Base-by-base conservation (phyloP, 2,888 invertebrate genomes). In the Nomada fabriciana region DNA sequence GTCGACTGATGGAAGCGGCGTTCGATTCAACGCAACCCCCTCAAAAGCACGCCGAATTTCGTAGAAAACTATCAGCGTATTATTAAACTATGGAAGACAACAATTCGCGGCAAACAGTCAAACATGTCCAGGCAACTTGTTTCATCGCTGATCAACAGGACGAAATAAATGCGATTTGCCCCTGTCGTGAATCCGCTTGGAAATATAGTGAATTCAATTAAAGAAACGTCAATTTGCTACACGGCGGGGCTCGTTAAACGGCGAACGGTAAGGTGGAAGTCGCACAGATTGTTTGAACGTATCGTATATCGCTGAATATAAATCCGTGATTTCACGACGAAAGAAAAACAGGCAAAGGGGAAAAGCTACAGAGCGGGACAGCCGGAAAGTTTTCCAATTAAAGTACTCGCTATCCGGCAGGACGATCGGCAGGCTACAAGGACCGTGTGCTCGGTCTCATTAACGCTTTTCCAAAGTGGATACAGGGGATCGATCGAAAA, bases 371-470 rank as follows among this genome's bases (percentile, higher is more conserved):
- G 71, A 74, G 70, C 60, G 50, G 85, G 82, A 83, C 83, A 83
- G 83, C 77, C 64, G 55, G 84, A 86, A 91, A 91, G 86, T 91
- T 91, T 91, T 91, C 89, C 90, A 91, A 91, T 91, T 91, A 91
- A 91, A 90, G 91, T 91, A 86, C 87, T 86, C 85, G 86, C 87
- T 90, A 89, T 89, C 89, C 86, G 71, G 55, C 20, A 83, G 86
- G 85, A 89, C 89, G 87, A 90, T 91, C 91, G 85, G 85, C 74
- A 80, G 84, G 84, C 84, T 83, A 86, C 87, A 85, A 83, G 75
- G 79, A 64, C 84, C 86, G 83, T 88, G 86, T 82, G 81, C 84
- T 84, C 77, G 79, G 86, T 87, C 86, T 90, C 86, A 89, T 87
- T 89, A 90, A 86, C 86, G 87, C 84, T 86, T 83, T 84, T 87